phyloP scores from a whole-genome alignment of 2,797 vertebrate genomes.

The Diglossa cyanea region DNA sequence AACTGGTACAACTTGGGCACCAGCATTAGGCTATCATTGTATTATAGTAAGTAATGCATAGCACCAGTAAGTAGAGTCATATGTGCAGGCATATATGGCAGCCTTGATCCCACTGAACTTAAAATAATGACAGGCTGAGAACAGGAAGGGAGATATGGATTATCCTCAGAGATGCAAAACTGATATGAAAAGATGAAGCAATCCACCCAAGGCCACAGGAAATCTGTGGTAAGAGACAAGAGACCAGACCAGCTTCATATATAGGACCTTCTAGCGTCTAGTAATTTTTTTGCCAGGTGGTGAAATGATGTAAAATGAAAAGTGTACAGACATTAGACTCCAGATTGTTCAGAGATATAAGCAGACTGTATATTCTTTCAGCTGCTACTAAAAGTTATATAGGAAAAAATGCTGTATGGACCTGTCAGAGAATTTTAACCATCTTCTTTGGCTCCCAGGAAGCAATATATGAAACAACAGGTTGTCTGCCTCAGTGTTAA shows the following conservation, averaged over 20 bases:
- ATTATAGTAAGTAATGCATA: background rate
- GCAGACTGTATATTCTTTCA: background rate
- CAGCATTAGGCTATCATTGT: background rate
- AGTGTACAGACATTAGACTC: background rate
- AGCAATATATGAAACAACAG: background rate
- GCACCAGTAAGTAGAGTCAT: background rate
- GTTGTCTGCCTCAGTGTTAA: background rate
- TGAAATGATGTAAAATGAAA: background rate
- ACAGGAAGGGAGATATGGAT: background rate
- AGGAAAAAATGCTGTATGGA: background rate
- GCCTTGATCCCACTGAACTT: background rate
- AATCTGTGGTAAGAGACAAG: background rate
- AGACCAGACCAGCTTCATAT: background rate
- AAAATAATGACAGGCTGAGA: background rate
- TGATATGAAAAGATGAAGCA: background rate
- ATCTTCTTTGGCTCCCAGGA: background rate
- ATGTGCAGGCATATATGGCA: background rate
- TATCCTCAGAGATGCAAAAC: background rate
- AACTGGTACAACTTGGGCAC: background rate
- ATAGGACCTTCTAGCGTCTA: background rate
- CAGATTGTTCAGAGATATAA: background rate
- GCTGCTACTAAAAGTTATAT: background rate
- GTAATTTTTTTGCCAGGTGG: background rate
- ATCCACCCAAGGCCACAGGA: background rate
- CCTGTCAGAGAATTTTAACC: background rate